Percentiles rank a stretch among this genome's conserved stretches.
phyloP scores from a whole-genome alignment of 2,797 vertebrate genomes.

The Mastacembelus armatus region DNA sequence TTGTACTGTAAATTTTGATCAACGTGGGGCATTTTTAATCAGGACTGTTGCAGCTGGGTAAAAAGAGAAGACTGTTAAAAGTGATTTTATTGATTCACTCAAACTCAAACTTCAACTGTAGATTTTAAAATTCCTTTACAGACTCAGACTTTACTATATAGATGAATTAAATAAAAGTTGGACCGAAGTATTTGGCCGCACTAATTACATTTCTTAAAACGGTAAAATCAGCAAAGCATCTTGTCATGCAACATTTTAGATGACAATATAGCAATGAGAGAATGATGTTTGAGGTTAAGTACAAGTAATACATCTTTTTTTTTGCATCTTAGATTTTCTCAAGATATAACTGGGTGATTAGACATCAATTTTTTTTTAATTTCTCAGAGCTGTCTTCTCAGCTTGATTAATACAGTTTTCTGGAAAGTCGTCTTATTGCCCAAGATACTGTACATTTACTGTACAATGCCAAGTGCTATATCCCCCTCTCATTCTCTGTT shows the following conservation, averaged over 20 bases:
- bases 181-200: too few species aligned
- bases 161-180: not conserved
- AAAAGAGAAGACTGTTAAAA: constrained; percentile 9
- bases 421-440: constrained; percentile 20
- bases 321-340: not conserved
- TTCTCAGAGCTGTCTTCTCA: constrained; percentile 9
- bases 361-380: constrained; percentile 5
- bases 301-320: not conserved
- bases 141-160: not conserved
- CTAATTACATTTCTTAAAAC: not conserved
- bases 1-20: constrained; percentile 26
- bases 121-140: constrained; percentile 2
- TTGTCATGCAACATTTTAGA: not conserved
- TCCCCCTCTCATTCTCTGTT: not conserved
- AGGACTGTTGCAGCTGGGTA: constrained; percentile 9
- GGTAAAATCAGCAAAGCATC: not conserved
- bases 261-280: not conserved
- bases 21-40: not conserved
- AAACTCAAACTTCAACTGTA: constrained; percentile 5
- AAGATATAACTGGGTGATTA: constrained; percentile 8
- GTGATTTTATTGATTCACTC: constrained; percentile 38
- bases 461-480: constrained; percentile 34
- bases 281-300: not conserved
- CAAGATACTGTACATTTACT: constrained; percentile 14
- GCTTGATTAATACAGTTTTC: constrained; percentile 18